Evolutionary conservation across 2,113 vertebrate species (phyloP), one percentile per base, ranked within the genome.

Genomic region (Pontoporia blainvillei): DNA sequence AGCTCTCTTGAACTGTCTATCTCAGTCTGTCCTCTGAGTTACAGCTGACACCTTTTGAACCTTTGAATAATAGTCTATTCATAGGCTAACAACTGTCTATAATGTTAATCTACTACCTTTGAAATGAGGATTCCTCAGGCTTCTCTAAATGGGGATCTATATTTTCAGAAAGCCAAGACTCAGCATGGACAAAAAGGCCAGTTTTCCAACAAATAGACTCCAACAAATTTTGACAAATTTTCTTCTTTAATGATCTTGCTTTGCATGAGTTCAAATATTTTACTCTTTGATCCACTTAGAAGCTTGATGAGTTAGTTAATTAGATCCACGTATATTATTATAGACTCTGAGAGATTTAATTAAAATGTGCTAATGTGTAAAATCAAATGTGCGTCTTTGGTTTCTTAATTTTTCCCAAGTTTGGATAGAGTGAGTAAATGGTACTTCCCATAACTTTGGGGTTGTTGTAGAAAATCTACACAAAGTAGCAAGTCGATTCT

Each of bases 401-500:
- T 96, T 96, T 92, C 95, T 95, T 96, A 96, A 96, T 96, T 93
- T 97, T 97, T 84, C 59, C 9, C 12, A 96, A 88, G 94, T 95
- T 76, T 41, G 90, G 59, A 54, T 83, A 66, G 61, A 97, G 13
- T 73, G 59, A 92, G 73, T 93, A 94, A 94, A 72, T 59, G n/a
- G n/a, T 61, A 89, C 20, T 61, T 93, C 90, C 25, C 12, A 64
- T 10, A 18, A 89, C 86, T 97, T 96, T 78, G 36, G 64, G 13
- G 39, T 14, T 57, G 46, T 86, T 97, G 14, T 71, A 82, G 15
- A 67, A 85, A 83, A 72, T 94, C 41, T 67, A 15, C 15, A 41
- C 54, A 62, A 82, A 93, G 57, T 44, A 94, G n/a, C 49, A 90
- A 95, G 95, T 96, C 79, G 13, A 59, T 72, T 95, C 18, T 95